Conservation (phyloP, 2,888 invertebrate genomes). For the Chesias legatella region DNA sequence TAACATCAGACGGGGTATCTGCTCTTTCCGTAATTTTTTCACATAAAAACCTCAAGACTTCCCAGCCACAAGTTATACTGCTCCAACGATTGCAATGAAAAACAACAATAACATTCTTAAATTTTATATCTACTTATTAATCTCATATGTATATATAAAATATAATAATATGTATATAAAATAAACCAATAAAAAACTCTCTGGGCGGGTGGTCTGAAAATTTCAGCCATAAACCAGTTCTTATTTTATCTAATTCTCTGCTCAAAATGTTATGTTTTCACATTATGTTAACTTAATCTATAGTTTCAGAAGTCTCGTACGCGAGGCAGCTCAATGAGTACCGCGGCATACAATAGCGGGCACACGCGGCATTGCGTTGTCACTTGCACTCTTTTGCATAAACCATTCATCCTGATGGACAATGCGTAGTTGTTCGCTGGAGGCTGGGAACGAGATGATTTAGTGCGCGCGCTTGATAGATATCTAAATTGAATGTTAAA, state of each 20-base stretch:
- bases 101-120: no score
- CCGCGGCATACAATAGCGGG: slow-evolving; percentile 54
- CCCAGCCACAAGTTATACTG: no score
- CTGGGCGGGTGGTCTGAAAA: no score
- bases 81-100: no score
- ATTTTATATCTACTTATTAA: no score
- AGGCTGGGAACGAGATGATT: slow-evolving; percentile 20
- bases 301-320: slow-evolving; percentile 33
- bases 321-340: slow-evolving; percentile 59
- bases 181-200: no score
- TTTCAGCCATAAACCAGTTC: no score
- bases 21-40: no score
- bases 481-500: slow-evolving; percentile 4
- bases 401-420: slow-evolving; percentile 68
- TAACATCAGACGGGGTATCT: no score
- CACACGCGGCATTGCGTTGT: slow-evolving; percentile 63
- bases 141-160: no score
- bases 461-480: slow-evolving; percentile 14
- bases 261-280: slow-evolving; percentile 6
- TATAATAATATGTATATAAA: no score
- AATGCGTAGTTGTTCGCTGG: slow-evolving; percentile 47
- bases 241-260: background rate
- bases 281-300: slow-evolving; percentile 29
- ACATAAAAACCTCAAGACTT: no score
- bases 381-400: slow-evolving; percentile 62